Evolutionary conservation across 2,888 invertebrate species (phyloP).

Genomic region (Standfussiana lucernea): DNA sequence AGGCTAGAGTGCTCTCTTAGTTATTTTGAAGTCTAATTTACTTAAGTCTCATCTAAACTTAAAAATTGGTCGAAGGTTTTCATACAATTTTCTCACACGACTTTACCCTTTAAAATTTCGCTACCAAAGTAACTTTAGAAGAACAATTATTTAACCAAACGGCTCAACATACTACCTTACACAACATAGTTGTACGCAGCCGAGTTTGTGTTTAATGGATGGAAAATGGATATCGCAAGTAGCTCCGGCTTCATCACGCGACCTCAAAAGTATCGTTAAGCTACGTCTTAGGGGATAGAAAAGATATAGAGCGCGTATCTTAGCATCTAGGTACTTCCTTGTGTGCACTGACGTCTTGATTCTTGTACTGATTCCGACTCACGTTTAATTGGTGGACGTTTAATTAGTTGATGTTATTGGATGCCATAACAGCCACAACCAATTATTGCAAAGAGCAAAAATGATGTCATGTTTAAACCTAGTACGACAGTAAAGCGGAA

Average conservation of each 20-base stretch:
- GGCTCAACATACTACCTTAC: slow-evolving; percentile 44
- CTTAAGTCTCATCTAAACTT: not conserved
- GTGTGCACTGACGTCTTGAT: not conserved
- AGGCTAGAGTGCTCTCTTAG: not conserved
- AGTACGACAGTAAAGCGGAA: not conserved
- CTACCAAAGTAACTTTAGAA: slow-evolving; percentile 29
- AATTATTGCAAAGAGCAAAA: not conserved
- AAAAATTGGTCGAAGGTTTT: not conserved
- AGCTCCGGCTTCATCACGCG: slow-evolving; percentile 58
- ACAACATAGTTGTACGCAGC: slow-evolving; percentile 60
- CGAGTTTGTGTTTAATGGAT: slow-evolving; percentile 66
- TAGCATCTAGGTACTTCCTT: not conserved
- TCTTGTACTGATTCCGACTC: not conserved
- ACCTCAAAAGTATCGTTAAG: slow-evolving; percentile 66
- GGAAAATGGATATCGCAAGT: slow-evolving; percentile 68
- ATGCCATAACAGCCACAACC: not conserved
- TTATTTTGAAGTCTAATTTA: not conserved
- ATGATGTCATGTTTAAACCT: not conserved
- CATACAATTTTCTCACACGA: not conserved
- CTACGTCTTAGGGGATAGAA: slow-evolving; percentile 24
- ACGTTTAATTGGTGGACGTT: not conserved
- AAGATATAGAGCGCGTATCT: slow-evolving; percentile 18
- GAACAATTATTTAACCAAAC: slow-evolving; percentile 50
- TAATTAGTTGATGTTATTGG: not conserved
- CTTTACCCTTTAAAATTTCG: not conserved